These are phyloP conservation scores for Anas bahamensis DNA, from an alignment of 2,797 vertebrate species.

Conservation along the genomic window DNA sequence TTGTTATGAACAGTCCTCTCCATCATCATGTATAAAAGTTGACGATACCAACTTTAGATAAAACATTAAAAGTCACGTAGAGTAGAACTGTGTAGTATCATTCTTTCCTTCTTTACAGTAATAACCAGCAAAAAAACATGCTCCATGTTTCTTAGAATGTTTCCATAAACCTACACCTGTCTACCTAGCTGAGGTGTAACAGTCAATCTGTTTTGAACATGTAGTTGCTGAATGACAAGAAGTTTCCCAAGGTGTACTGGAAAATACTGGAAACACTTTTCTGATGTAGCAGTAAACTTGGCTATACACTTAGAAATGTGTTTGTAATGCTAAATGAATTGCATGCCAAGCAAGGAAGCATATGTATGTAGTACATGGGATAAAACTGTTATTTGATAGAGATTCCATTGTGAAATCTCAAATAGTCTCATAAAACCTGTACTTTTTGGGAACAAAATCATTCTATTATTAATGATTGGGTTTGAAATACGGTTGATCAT, in stretches of 20 bases:
- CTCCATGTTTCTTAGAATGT: background rate
- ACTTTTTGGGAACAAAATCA: background rate
- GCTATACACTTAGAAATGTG: conserved; percentile 3
- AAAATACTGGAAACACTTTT: background rate
- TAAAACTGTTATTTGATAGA: background rate
- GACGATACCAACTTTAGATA: background rate
- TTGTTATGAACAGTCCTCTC: background rate
- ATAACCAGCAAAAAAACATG: background rate
- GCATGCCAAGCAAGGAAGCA: background rate
- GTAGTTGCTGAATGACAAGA: background rate
- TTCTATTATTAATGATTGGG: background rate
- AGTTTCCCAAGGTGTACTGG: background rate
- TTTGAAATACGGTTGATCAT: background rate
- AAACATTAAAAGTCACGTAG: background rate
- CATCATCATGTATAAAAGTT: background rate
- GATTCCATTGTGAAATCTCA: background rate
- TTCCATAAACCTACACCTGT: background rate
- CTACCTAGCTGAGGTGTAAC: background rate
- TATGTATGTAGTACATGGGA: background rate
- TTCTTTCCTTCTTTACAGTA: background rate
- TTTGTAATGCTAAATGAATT: background rate
- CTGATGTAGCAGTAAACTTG: conserved; percentile 8
- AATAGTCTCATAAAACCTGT: background rate
- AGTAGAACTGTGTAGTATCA: background rate
- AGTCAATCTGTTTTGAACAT: background rate